A percentile compares a stretch with the other conserved stretches of the same genome.
Conservation (phyloP, 1,140 invertebrate species). For the Cherax quadricarinatus region DNA sequence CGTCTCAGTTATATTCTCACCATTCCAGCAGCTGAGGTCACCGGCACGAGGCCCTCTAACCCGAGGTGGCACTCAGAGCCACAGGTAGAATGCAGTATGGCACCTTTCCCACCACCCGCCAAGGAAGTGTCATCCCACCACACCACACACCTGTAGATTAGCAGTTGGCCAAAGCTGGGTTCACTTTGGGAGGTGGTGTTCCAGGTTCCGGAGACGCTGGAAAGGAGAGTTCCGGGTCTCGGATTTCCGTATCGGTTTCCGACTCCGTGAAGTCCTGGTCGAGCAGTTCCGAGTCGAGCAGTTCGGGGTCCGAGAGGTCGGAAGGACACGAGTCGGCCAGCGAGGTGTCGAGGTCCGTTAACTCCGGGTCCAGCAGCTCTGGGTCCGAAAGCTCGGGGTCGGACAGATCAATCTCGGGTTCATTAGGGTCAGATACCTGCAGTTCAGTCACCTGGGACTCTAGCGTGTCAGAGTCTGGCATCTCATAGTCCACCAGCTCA, state of each 20-base stretch:
- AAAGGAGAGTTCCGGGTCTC: constrained; percentile 4
- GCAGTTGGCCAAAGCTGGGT: no score
- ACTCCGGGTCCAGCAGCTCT: constrained; percentile 6
- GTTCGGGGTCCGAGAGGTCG: constrained; percentile 20
- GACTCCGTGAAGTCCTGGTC: constrained; percentile 5
- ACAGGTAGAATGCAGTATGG: not conserved
- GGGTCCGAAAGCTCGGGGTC: constrained; percentile 27
- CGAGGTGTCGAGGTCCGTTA: not conserved
- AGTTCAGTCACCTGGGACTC: not conserved
- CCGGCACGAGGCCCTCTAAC: no score
- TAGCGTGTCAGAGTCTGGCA: constrained; percentile 21
- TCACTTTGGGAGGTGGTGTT: no score
- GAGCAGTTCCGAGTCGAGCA: constrained; percentile 14
- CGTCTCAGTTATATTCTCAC: no score
- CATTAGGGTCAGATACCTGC: not conserved
- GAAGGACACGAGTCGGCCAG: not conserved
- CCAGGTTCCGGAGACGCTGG: not conserved
- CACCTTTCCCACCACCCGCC: not conserved
- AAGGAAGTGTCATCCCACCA: no score
- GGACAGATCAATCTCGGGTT: not conserved
- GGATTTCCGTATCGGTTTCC: constrained; percentile 4
- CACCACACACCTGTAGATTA: no score
- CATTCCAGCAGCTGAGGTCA: no score
- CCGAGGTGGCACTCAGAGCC: no score
- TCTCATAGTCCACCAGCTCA: constrained; percentile 12